Evolutionary conservation across 2,113 vertebrate genomes (phyloP).

Genomic region (Empidonax alnorum): DNA sequence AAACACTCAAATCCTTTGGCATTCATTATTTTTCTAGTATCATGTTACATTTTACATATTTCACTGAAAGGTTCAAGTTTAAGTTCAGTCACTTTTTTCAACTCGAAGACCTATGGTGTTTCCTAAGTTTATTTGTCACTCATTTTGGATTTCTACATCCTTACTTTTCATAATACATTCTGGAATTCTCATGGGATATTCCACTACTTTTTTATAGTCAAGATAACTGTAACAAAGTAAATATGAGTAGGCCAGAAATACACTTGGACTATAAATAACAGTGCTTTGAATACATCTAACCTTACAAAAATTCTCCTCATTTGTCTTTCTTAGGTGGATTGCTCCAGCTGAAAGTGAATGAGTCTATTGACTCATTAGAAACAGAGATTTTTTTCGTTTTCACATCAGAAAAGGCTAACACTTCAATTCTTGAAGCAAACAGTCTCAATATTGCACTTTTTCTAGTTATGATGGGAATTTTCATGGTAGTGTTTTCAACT

Average conservation of each 20-base stretch:
- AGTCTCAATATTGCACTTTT: background rate
- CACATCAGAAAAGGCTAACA: background rate
- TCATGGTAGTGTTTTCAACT: background rate
- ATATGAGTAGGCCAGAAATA: background rate
- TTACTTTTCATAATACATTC: background rate
- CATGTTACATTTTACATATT: background rate
- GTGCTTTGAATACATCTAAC: background rate
- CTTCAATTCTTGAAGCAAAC: background rate
- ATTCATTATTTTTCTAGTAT: background rate
- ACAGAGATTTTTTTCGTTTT: background rate
- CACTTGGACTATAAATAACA: background rate
- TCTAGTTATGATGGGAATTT: background rate
- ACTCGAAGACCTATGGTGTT: background rate
- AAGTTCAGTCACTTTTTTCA: background rate
- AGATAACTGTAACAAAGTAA: background rate
- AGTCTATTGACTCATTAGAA: background rate
- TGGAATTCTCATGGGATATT: background rate
- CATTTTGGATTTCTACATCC: background rate
- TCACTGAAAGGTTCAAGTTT: background rate
- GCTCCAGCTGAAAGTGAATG: background rate
- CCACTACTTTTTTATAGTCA: background rate
- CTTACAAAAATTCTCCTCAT: background rate
- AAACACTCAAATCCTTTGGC: background rate
- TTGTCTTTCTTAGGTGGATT: background rate
- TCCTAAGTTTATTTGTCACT: background rate